These are phyloP conservation scores for Syngnathus floridae DNA, from an alignment of 2,113 vertebrate species.

Conservation along the genomic window DNA sequence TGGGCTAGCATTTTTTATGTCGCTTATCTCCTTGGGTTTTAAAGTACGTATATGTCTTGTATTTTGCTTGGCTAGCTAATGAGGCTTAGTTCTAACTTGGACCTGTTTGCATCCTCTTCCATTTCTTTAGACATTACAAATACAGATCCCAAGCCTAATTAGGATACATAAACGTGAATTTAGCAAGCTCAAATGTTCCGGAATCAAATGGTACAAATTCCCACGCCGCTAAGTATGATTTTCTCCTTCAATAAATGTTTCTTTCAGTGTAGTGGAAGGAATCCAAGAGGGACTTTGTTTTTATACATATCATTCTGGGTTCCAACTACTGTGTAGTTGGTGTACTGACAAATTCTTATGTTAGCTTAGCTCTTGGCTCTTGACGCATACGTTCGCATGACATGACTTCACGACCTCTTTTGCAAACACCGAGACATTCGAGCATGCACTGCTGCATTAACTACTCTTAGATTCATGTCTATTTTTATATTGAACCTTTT, in stretches of 20 bases:
- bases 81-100: background rate
- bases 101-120: background rate
- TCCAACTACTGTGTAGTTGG: conserved; percentile 77
- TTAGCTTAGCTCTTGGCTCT: conserved; percentile 47
- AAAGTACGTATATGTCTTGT: background rate
- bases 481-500: conserved; percentile 66
- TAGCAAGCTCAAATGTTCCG: conserved; percentile 5
- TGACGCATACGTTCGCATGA: conserved; percentile 53
- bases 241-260: conserved; percentile 4
- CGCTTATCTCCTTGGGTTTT: background rate
- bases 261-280: conserved; percentile 5
- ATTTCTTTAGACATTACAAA: background rate
- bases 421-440: conserved; percentile 33
- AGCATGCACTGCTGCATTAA: conserved; percentile 59
- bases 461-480: conserved; percentile 60
- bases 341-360: conserved; percentile 53
- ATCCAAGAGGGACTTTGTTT: conserved; percentile 35
- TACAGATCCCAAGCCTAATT: background rate
- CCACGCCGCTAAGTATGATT: background rate
- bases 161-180: background rate
- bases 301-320: conserved; percentile 62
- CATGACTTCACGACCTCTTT: conserved; percentile 30
- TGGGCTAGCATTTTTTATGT: background rate
- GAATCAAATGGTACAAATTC: background rate
- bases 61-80: background rate